phyloP scores from a whole-genome alignment of 2,888 invertebrate genomes.

The Mechanitis messenoides region DNA sequence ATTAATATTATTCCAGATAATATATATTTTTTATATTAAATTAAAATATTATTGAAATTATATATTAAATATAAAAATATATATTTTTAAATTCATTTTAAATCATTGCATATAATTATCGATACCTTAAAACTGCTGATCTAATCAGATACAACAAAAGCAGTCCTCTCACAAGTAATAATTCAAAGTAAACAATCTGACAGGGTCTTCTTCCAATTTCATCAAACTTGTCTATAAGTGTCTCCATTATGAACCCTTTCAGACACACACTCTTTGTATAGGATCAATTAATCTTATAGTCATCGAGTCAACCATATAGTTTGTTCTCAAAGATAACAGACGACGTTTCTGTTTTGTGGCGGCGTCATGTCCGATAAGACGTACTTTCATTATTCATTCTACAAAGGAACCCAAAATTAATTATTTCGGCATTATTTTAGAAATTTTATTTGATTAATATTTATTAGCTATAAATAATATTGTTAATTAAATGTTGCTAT shows the following conservation, averaged over 20 bases:
- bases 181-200: slow-evolving; percentile 6
- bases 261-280: slow-evolving; percentile 16
- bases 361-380: slow-evolving; percentile 25
- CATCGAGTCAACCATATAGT: slow-evolving; percentile 20
- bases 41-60: too few relatives aligned
- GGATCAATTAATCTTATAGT: slow-evolving; percentile 36
- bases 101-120: too few relatives aligned
- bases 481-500: neutral
- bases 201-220: slow-evolving; percentile 3
- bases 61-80: too few relatives aligned
- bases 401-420: slow-evolving; percentile 26
- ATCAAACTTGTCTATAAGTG: slow-evolving; percentile 11
- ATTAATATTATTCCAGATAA: too few relatives aligned
- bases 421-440: slow-evolving; percentile 11
- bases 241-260: slow-evolving; percentile 16
- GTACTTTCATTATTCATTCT: slow-evolving; percentile 16
- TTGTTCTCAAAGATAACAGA: slow-evolving; percentile 23
- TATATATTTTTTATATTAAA: too few relatives aligned
- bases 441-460: neutral
- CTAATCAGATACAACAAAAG: neutral
- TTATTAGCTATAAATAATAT: neutral
- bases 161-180: neutral
- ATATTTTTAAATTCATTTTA: too few relatives aligned
- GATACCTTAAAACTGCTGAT: neutral
- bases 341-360: slow-evolving; percentile 22